Percentiles rank a stretch among this genome's conserved stretches.
phyloP scores from a whole-genome alignment of 2,113 vertebrate genomes.

The Notechis scutatus region DNA sequence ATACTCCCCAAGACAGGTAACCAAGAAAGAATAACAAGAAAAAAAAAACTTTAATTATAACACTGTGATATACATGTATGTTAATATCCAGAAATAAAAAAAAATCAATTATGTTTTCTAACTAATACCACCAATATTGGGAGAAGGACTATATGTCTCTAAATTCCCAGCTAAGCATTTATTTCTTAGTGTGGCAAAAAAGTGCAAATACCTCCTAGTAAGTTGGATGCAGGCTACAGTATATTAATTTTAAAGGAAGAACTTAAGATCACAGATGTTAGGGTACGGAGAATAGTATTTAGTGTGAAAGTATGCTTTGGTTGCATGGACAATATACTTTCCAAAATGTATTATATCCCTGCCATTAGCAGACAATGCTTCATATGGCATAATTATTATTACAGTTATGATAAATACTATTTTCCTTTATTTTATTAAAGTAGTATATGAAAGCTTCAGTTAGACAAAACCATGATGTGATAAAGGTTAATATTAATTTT shows the following conservation, averaged over 20 bases:
- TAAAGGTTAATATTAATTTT: background rate
- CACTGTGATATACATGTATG: background rate
- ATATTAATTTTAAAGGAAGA: background rate
- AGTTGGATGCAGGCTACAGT: background rate
- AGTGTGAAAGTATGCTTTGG: background rate
- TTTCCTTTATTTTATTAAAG: background rate
- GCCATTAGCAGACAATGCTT: background rate
- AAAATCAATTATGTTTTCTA: background rate
- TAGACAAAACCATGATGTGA: background rate
- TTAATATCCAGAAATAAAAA: background rate
- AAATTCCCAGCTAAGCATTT: background rate
- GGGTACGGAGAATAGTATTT: background rate
- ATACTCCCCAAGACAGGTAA: background rate
- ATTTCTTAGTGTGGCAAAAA: background rate
- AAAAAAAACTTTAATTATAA: background rate
- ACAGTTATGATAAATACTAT: background rate
- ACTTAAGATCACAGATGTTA: background rate
- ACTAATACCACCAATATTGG: background rate
- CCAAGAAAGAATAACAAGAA: background rate
- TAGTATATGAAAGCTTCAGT: background rate
- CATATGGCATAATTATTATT: background rate
- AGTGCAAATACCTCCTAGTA: background rate
- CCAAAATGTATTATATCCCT: background rate
- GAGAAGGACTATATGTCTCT: background rate
- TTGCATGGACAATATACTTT: background rate